Base-by-base conservation (phyloP, 92 coral and sea anemone species). In the Zoanthus sansibaricus region DNA sequence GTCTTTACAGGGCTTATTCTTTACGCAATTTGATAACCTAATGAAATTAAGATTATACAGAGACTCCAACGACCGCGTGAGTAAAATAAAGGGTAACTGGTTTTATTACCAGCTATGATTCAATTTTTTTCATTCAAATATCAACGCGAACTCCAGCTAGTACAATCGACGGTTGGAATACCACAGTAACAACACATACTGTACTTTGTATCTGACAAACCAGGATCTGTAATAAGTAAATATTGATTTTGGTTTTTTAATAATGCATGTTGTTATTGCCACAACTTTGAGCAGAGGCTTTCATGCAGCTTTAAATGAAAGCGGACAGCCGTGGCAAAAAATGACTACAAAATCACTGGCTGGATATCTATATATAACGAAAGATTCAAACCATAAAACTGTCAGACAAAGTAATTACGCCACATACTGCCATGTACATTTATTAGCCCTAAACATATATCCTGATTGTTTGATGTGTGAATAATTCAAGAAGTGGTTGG, bases 181-280 rank as follows among this genome's bases (percentile, higher is more conserved):
- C 85, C 85, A 48, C 85, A 80, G 85, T 75, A 46, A 49, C 51
- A 80, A 80, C 75, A 80, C 21, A 46, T 47, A 55, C 31, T 80
- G 21, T 47, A 55, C 31, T 80, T 44, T 64, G 47, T 66, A 59
- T 44, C 20, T 7, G 62, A 30, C 85, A 46, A 62, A 21, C 74
- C 85, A 44, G 42, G 75, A 80, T 80, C 73, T 80, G 85, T 37
- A 20, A 42, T 80, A 66, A 80, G 85, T 80, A 80, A 80, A 80
- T 80, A 80, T 80, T 80, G 85, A 80, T 62, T 80, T 80, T 80
- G 37, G 42, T 18, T 78, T 71, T 80, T 80, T 45, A 80, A 80
- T 80, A 80, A 80, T 46, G 46, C 85, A 80, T 80, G 47, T 17
- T 72, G 30, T 64, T 62, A 49, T 20, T n/a, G 74, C 85, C 85